Conservation (phyloP, 1,140 invertebrate species). For the Drosophila bipectinata region DNA sequence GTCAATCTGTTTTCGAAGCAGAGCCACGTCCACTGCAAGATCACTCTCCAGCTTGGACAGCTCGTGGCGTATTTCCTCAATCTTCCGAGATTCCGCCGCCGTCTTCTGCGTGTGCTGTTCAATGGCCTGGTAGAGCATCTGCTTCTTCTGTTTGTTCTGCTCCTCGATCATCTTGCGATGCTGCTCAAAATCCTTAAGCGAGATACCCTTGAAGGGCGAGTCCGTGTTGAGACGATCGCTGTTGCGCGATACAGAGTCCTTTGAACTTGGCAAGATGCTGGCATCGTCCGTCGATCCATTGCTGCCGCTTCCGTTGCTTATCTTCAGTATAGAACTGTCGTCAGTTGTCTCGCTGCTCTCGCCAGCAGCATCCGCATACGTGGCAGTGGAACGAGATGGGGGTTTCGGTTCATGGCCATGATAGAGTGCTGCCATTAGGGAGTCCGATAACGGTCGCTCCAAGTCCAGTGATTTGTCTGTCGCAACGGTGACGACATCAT, state of each 20-base stretch:
- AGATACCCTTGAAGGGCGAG: constrained; percentile 80
- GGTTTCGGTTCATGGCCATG: constrained; percentile 34
- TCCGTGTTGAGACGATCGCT: constrained; percentile 55
- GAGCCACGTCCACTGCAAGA: constrained; percentile 89
- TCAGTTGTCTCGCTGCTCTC: constrained; percentile 40
- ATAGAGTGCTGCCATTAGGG: constrained; percentile 72
- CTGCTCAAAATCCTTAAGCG: constrained; percentile 87
- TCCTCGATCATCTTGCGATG: constrained; percentile 90
- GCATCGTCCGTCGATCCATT: constrained; percentile 43
- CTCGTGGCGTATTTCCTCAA: constrained; percentile 89
- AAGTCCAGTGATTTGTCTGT: constrained; percentile 58
- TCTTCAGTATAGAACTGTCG: constrained; percentile 67
- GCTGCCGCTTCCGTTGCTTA: constrained; percentile 32
- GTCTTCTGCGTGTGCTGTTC: constrained; percentile 90
- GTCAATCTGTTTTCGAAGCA: constrained; percentile 91
- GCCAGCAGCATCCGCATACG: constrained; percentile 48
- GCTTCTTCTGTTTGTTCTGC: constrained; percentile 90
- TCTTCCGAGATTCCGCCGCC: constrained; percentile 88
- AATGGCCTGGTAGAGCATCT: constrained; percentile 89
- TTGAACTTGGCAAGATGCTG: constrained; percentile 56
- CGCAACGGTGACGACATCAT: constrained; percentile 17
- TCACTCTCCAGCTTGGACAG: constrained; percentile 89
- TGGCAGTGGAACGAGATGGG: constrained; percentile 50
- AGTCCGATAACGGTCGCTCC: constrained; percentile 67
- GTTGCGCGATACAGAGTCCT: constrained; percentile 21